Evolutionary conservation across 64 coral and sea anemone species (phyloP).

Genomic region (Montipora cactus): DNA sequence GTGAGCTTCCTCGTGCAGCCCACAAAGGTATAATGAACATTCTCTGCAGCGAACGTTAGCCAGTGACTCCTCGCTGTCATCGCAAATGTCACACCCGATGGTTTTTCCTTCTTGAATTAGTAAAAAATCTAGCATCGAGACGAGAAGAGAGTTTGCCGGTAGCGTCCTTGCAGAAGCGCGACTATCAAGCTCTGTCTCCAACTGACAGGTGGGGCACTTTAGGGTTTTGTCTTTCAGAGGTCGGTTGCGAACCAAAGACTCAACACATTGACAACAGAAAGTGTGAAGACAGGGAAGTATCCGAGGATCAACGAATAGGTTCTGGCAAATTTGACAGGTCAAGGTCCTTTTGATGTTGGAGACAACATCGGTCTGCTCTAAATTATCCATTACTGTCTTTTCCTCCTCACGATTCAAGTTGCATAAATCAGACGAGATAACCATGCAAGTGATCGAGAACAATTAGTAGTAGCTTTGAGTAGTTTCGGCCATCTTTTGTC

Average conservation of each 20-base stretch:
- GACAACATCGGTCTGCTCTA: constrained; percentile 30
- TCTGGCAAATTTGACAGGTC: constrained; percentile 49
- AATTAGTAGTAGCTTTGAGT: background rate
- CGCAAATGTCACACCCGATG: constrained; percentile 72
- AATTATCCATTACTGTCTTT: background rate
- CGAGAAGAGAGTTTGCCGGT: constrained; percentile 54
- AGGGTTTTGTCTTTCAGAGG: constrained; percentile 22
- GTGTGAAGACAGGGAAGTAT: constrained; percentile 76
- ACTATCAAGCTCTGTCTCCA: constrained; percentile 37
- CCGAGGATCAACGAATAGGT: constrained; percentile 59
- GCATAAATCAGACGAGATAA: background rate
- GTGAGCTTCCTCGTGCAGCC: constrained; percentile 69
- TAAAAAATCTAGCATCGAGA: constrained; percentile 62
- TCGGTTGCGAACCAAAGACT: constrained; percentile 34
- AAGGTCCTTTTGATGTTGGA: constrained; percentile 64
- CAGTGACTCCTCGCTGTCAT: constrained; percentile 13
- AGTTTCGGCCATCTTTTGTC: background rate
- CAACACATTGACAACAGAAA: constrained; percentile 69
- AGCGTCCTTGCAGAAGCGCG: constrained; percentile 33
- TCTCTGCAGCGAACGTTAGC: constrained; percentile 65
- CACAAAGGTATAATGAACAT: constrained; percentile 73
- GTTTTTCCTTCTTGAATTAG: constrained; percentile 45
- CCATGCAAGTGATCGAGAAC: background rate
- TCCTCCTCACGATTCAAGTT: background rate
- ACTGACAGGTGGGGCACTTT: constrained; percentile 54